Base-by-base conservation (phyloP, 2,113 vertebrate genomes). In the Argyrosomus japonicus region DNA sequence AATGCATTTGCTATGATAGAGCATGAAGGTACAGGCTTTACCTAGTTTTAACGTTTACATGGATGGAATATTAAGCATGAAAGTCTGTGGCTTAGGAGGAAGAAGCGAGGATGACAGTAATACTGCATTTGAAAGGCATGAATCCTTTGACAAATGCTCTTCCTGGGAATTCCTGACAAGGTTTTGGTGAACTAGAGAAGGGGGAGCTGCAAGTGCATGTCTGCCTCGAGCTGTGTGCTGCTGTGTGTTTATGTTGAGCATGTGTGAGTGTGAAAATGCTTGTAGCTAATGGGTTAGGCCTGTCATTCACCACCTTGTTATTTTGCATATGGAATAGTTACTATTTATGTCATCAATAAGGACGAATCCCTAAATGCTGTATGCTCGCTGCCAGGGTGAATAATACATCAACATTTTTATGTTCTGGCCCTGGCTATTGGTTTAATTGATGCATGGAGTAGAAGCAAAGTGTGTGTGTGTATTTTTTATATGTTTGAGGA, bases 361-460 rank as follows among this genome's bases (percentile, higher is more conserved):
- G 72, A 92, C 83, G 85, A 93, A 93, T 95, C 95, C 95, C 95
- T 95, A 94, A 93, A 93, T 92, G 93, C 95, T 74, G 40, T 45
- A 45, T 21, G 50, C 2, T 27, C 19, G 48, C 63, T 43, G 48
- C 95, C 95, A 96, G 53, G 45, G 4, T 65, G 96, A 97, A 96
- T 97, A 96, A 96, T 96, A 94, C 94, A 97, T 96, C 95, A 95
- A 93, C 94, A 94, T 96, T 96, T 96, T 96, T 93, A 21, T 54
- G 32, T 77, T 72, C 15, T 25, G 77, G n/a, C 61, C 56, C 36
- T 72, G n/a, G 14, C 27, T 51, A 11, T 71, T 50, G 11, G 10
- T 47, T 81, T 32, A 61, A 61, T n/a, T 29, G 70, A 79, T 72
- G 25, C 14, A 53, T 27, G 10, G 17, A 77, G 61, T 29, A 48